Base-by-base conservation (phyloP, 2,797 vertebrate species). In the Triplophysa bombifrons region DNA sequence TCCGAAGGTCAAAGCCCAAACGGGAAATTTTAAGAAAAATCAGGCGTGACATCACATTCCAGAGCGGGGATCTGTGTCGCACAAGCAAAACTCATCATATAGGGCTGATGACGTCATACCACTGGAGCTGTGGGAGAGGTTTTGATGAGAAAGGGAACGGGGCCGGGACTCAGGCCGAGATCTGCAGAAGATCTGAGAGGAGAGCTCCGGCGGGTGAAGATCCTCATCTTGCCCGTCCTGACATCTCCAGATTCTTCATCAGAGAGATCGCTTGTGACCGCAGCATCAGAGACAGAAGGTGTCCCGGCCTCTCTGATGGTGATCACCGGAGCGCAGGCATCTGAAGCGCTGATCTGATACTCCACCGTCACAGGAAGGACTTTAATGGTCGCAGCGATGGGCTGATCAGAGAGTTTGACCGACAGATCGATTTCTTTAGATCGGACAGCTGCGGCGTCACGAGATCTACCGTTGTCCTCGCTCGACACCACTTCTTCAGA, bases 361-460 rank as follows among this genome's bases (percentile, higher is more conserved):
- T 91, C 91, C 0, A 90, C 25, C 82, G 84, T 88, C 75, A 88
- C 66, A 0, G 93, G 92, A 78, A 88, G 70, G 8, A 81, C 77
- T 86, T 93, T 94, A 83, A 88, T 80, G 0, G 87, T 78, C 78
- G 90, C 89, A 25, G 63, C 55, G 30, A 88, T 85, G 7, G 80
- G 50, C 50, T 87, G 80, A 61, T 86, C 87, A 44, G 90, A 89
- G 76, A 70, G 55, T 72, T 86, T 93, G 88, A 79, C 83, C 0
- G 64, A 61, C 83, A 87, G 91, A 56, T 94, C 94, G 0, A 88
- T 89, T 14, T 95, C 93, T 87, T 89, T 91, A 19, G 88, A 77
- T 80, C 87, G 93, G 60, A 90, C 91, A 0, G 91, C 94, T 95
- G 96, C 93, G 50, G 94, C 94, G 86, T 96, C 95, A 8, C 96